These are phyloP conservation scores for Cecidostiba fungosa DNA, from an alignment of 2,888 invertebrate genomes.

Conservation along the genomic window DNA sequence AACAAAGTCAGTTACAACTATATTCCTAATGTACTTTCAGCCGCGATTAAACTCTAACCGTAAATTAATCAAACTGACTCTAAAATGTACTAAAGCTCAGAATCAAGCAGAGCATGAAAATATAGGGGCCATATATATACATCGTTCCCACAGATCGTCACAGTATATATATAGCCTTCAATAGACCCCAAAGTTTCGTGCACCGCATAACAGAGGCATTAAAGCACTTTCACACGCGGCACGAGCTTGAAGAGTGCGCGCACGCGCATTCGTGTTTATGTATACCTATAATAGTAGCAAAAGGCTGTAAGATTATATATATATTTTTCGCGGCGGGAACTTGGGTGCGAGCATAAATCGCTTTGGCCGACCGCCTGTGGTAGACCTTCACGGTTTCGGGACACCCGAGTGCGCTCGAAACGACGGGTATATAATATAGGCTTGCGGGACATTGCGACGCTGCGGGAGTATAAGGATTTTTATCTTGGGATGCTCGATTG, in stretches of 20 bases:
- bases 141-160: too few species aligned
- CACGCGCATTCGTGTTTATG: background rate
- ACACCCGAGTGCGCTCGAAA: background rate
- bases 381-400: slow-evolving; percentile 26
- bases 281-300: background rate
- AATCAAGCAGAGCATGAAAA: too few species aligned
- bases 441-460: too few species aligned
- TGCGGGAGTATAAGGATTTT: too few species aligned
- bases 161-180: background rate
- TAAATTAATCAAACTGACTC: background rate
- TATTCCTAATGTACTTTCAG: background rate
- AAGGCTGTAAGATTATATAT: background rate
- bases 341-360: slow-evolving; percentile 25
- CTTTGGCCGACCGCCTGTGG: background rate
- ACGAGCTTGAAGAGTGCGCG: background rate
- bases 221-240: slow-evolving; percentile 25
- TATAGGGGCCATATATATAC: too few species aligned
- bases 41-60: background rate
- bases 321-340: slow-evolving; percentile 21
- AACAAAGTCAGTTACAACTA: background rate
- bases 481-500: too few species aligned
- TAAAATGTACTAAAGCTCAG: background rate
- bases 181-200: background rate
- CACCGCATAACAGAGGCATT: slow-evolving; percentile 24
- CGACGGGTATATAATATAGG: background rate